phyloP scores from a whole-genome alignment of 2,797 vertebrate genomes.

The Tenualosa ilisha region DNA sequence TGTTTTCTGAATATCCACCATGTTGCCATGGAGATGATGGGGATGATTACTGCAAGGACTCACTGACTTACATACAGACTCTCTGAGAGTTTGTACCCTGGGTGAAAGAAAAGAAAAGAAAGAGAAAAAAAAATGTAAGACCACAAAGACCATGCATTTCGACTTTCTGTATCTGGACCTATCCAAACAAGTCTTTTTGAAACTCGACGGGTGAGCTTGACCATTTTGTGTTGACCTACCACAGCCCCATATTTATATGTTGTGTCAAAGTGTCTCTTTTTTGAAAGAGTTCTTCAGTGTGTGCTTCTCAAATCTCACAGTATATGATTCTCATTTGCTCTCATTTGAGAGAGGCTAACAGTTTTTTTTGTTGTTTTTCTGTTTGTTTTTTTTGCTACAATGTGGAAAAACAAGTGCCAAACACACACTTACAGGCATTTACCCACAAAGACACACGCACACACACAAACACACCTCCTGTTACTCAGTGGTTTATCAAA shows the following conservation, averaged over 20 bases:
- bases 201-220: neutral
- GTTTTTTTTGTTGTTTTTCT: too few species aligned
- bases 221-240: neutral
- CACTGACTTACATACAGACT: neutral
- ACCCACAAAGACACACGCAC: neutral
- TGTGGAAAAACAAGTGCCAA: neutral
- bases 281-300: neutral
- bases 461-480: neutral
- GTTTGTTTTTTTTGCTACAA: neutral
- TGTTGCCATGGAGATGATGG: neutral
- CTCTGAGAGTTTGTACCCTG: neutral
- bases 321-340: constrained; percentile 1
- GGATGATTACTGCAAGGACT: neutral
- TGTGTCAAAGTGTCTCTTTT: neutral
- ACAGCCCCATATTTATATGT: neutral
- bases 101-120: neutral
- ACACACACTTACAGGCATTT: neutral
- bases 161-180: neutral
- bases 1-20: neutral
- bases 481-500: neutral
- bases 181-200: neutral
- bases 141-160: neutral
- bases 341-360: too few species aligned
- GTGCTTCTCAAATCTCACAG: neutral
- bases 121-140: neutral